phyloP scores from a whole-genome alignment of 2,888 invertebrate genomes.

The Osedax frankpressi region DNA sequence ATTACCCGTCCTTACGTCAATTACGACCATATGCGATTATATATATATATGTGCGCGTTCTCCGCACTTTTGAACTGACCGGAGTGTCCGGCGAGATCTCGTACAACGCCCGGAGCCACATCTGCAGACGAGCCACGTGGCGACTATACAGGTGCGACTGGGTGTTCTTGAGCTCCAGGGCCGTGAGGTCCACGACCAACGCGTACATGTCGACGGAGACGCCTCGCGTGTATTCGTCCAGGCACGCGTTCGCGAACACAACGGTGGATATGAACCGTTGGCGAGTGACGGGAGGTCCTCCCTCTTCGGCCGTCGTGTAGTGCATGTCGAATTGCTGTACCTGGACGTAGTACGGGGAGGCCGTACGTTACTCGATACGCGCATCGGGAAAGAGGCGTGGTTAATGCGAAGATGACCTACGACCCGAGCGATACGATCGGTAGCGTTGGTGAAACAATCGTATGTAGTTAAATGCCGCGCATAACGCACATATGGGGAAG shows the following conservation, averaged over 20 bases:
- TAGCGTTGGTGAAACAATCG: no score
- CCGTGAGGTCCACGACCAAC: slow-evolving; percentile 28
- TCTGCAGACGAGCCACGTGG: slow-evolving; percentile 29
- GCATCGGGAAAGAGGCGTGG: no score
- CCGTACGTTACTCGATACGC: no score
- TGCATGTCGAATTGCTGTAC: slow-evolving; percentile 30
- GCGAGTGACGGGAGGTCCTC: neutral
- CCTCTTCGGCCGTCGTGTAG: slow-evolving; percentile 21
- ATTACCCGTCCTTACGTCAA: no score
- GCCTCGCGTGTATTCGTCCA: slow-evolving; percentile 27
- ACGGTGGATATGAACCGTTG: slow-evolving; percentile 28
- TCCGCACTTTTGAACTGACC: neutral
- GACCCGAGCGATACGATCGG: no score
- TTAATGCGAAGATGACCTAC: no score
- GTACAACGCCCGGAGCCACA: slow-evolving; percentile 31
- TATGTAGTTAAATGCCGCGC: no score
- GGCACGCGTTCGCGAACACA: slow-evolving; percentile 28
- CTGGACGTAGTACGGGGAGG: slow-evolving; percentile 24
- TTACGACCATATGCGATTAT: no score
- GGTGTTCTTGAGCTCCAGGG: slow-evolving; percentile 30
- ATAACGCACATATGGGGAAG: no score
- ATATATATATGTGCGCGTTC: no score
- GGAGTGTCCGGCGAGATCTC: slow-evolving; percentile 29
- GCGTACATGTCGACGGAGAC: slow-evolving; percentile 29
- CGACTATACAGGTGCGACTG: slow-evolving; percentile 30